These are phyloP conservation scores for Pongo abelii DNA, from an alignment of 2,113 vertebrate genomes.

Conservation along the genomic window DNA sequence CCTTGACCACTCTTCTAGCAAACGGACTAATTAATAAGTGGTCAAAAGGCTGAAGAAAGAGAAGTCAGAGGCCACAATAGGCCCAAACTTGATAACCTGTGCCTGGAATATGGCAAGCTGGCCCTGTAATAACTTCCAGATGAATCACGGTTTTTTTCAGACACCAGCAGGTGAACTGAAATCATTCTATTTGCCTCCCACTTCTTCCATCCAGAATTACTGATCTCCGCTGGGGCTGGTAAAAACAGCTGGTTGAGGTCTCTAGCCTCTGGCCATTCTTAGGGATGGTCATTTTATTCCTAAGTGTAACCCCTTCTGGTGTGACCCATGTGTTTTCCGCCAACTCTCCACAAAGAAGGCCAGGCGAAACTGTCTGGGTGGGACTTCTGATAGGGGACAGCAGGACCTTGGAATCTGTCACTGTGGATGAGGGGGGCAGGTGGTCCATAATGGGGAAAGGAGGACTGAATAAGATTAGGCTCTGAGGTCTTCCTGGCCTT, in stretches of 20 bases:
- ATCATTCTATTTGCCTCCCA: slow-evolving; percentile 94
- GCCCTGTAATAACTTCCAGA: slow-evolving; percentile 54
- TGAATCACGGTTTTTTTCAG: slow-evolving; percentile 40
- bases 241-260: slow-evolving; percentile 99
- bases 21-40: slow-evolving; percentile 43
- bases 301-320: slow-evolving; percentile 88
- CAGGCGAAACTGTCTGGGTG: slow-evolving; percentile 85
- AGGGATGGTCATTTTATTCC: slow-evolving; percentile 98
- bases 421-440: slow-evolving; percentile 84
- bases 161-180: slow-evolving; percentile 20
- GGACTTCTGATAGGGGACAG: slow-evolving; percentile 93
- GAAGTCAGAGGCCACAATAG: slow-evolving; percentile 23
- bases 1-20: slow-evolving; percentile 11
- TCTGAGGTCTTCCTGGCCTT: slow-evolving; percentile 94
- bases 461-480: slow-evolving; percentile 97
- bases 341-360: slow-evolving; percentile 87
- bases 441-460: slow-evolving; percentile 98
- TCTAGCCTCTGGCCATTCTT: slow-evolving; percentile 98
- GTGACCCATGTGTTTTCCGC: slow-evolving; percentile 85
- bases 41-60: slow-evolving; percentile 34
- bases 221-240: slow-evolving; percentile 97
- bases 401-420: slow-evolving; percentile 87
- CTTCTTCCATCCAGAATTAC: slow-evolving; percentile 97
- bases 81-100: background rate
- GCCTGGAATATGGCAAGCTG: slow-evolving; percentile 46